Conservation (phyloP, 1,140 invertebrate species). For the Amphibalanus amphitrite region DNA sequence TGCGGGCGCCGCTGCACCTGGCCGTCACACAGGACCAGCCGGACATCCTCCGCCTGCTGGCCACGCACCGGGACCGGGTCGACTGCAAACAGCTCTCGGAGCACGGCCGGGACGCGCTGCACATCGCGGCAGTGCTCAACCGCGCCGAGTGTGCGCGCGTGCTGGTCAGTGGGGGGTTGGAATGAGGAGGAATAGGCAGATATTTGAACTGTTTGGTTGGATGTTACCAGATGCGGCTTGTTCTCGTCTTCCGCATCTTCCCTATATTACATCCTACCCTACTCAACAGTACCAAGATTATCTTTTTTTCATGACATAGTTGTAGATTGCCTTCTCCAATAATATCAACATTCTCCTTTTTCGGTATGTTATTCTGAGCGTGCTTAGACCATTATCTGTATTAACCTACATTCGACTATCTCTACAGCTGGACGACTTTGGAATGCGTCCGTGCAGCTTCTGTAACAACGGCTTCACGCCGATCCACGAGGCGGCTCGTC, state of each 20-base stretch:
- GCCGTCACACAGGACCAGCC: not conserved
- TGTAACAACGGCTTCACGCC: conserved; percentile 76
- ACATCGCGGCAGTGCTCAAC: not conserved
- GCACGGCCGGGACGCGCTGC: not conserved
- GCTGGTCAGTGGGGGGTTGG: not conserved
- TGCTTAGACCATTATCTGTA: no score
- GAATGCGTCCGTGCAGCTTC: conserved; percentile 35
- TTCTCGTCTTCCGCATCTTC: no score
- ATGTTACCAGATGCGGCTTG: no score
- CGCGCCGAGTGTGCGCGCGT: not conserved
- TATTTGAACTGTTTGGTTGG: no score
- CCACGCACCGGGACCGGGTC: not conserved
- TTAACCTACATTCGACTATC: no score
- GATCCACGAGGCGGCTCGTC: conserved; percentile 72
- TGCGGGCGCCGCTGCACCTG: not conserved
- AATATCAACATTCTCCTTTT: no score
- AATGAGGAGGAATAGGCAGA: no score
- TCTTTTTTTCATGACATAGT: not conserved
- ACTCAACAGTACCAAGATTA: no score
- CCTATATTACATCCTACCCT: no score
- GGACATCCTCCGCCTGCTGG: not conserved
- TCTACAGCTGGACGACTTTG: conserved; percentile 21
- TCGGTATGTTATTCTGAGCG: no score
- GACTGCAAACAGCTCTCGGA: not conserved
- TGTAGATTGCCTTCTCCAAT: no score